A percentile compares a stretch with the other conserved stretches of the same genome.
Evolutionary conservation across 2,888 invertebrate genomes (phyloP).

Genomic region (Oscheius sp.): DNA sequence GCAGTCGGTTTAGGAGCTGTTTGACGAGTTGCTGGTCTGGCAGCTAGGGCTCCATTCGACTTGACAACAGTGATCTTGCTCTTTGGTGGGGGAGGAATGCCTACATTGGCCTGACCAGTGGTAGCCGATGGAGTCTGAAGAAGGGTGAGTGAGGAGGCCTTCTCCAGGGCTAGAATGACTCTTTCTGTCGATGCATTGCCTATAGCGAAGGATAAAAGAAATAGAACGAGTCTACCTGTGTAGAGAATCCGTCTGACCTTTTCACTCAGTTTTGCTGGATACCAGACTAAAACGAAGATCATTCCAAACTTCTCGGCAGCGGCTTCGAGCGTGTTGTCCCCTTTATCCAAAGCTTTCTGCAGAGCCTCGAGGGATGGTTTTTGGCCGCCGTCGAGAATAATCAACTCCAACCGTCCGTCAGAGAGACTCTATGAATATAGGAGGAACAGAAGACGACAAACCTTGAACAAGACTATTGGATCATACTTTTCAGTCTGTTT

Average conservation of each 20-base stretch:
- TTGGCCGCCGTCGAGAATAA: slow-evolving; percentile 25
- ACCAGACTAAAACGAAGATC: slow-evolving; percentile 28
- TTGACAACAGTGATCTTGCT: not conserved
- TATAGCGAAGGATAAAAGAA: no score
- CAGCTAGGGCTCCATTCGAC: slow-evolving; percentile 8
- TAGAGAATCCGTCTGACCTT: slow-evolving; percentile 25
- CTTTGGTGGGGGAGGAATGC: slow-evolving; percentile 15
- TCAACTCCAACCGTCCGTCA: slow-evolving; percentile 16
- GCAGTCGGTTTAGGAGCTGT: slow-evolving; percentile 9
- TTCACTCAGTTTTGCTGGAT: slow-evolving; percentile 22
- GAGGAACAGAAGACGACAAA: not conserved
- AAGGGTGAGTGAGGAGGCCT: slow-evolving; percentile 13
- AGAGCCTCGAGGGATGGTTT: slow-evolving; percentile 27
- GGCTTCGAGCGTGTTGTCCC: slow-evolving; percentile 1
- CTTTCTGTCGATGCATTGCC: slow-evolving; percentile 22
- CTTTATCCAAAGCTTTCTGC: slow-evolving; percentile 22
- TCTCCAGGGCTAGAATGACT: slow-evolving; percentile 22
- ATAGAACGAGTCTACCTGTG: slow-evolving; percentile 13
- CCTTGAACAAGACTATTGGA: slow-evolving; percentile 26
- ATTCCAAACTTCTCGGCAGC: slow-evolving; percentile 23
- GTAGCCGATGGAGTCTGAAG: slow-evolving; percentile 12
- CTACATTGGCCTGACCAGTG: slow-evolving; percentile 21
- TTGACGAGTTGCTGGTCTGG: not conserved
- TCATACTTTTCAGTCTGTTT: slow-evolving; percentile 24
- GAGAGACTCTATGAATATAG: slow-evolving; percentile 16